A percentile compares a stretch with the other conserved stretches of the same genome.
Conservation (phyloP, 2,797 vertebrate species). For the Falco columbarius region DNA sequence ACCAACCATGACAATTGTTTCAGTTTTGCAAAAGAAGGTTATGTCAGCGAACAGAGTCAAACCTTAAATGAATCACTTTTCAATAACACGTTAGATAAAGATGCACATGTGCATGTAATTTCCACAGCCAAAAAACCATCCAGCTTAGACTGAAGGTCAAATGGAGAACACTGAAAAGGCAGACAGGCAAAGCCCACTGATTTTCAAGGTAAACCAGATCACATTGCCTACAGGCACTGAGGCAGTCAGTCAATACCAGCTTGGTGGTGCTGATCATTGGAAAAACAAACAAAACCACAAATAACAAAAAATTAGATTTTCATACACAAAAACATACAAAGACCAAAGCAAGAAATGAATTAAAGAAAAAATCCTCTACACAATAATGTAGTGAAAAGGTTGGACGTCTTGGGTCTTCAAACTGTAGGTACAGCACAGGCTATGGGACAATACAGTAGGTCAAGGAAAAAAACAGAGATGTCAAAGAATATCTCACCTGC, state of each 20-base stretch:
- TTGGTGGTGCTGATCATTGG: neutral
- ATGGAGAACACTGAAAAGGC: neutral
- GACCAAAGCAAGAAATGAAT: neutral
- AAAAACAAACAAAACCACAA: neutral
- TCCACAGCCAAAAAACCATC: neutral
- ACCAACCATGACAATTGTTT: neutral
- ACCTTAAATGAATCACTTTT: neutral
- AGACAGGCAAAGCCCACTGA: neutral
- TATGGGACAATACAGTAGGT: neutral
- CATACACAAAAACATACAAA: neutral
- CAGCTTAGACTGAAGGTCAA: neutral
- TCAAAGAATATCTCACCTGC: neutral
- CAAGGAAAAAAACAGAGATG: neutral
- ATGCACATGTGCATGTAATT: constrained; percentile 5
- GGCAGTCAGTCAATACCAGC: neutral
- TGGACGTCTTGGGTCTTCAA: neutral
- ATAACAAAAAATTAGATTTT: neutral
- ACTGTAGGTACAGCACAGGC: neutral
- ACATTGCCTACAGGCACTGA: fast-evolving
- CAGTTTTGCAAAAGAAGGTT: constrained; percentile 1
- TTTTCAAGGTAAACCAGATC: neutral
- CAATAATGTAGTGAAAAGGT: neutral
- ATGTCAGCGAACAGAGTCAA: neutral
- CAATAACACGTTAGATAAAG: constrained; percentile 18
- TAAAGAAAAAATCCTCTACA: neutral